Base-by-base conservation (phyloP, 2,888 invertebrate species). In the Tromatobia lineatoria region DNA sequence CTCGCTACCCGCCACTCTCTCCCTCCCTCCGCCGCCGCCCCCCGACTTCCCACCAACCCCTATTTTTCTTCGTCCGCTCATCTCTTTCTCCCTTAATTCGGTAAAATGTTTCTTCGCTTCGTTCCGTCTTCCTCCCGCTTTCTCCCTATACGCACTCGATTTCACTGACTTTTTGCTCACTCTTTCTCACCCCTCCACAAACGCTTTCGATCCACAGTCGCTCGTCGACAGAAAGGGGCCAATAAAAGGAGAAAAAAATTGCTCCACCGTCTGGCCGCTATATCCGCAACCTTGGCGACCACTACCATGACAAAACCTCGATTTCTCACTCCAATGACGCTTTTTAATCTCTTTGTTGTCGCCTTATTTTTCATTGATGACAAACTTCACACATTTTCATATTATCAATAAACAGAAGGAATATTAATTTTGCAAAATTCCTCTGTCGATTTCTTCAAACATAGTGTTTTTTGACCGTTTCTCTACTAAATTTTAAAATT, bases 101-200 rank as follows among this genome's bases (percentile, higher is more conserved):
- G 25, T 73, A n/a, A 54, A 34, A 77, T 47, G 54, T 47, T 69
- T 38, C 66, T 42, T 64, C 71, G 45, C 25, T 23, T 23, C 38
- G 52, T 25, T 29, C 42, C 34, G 38, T 29, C 34, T 38, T 29
- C 57, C 23, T 70, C 74, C 61, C 61, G 23, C 54, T 34, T 57
- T 78, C 52, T 25, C 23, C 64, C 50, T 54, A 64, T 66, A 50
- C 34, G 38, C 38, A 75, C 64, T 52, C 61, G 66, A 54, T 61
- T 77, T 80, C 87, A 78, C 79, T 88, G 88, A 85, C 87, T 87
- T 90, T 82, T 83, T 86, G 78, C 80, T 18, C 78, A 82, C 45
- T 61, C 29, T 45, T 61, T 67, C 76, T 15, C 66, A 34, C 73
- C 54, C 70, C 52, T 15, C 42, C 20, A 25, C 45, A 34, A 34